Evolutionary conservation across 2,797 vertebrate species (phyloP).

Genomic region (Dermochelys coriacea): DNA sequence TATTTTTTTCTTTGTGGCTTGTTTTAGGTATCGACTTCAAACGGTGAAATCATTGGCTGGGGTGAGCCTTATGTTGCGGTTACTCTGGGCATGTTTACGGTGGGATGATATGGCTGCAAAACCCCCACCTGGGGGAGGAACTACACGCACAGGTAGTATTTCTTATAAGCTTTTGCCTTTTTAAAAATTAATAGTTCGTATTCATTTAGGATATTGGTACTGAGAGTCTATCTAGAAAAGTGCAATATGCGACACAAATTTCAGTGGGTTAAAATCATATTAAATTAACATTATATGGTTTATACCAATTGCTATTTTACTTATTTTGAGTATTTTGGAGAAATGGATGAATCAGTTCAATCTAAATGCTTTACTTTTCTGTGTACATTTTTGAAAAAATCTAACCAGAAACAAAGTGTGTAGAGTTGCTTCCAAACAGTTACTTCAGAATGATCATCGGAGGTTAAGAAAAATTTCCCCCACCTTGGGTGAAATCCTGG

Average conservation of each 20-base stretch:
- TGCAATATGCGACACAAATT: background rate
- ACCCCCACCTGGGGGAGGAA: constrained; percentile 92
- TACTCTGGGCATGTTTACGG: constrained; percentile 94
- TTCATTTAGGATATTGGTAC: background rate
- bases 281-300: background rate
- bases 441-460: background rate
- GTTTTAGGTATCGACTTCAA: constrained; percentile 93
- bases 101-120: constrained; percentile 99
- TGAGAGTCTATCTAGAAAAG: background rate
- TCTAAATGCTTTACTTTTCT: background rate
- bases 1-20: constrained; percentile 28
- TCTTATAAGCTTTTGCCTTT: background rate
- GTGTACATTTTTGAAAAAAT: background rate
- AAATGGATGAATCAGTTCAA: background rate
- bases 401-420: background rate
- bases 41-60: constrained; percentile 95
- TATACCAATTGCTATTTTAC: background rate
- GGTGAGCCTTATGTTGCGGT: constrained; percentile 95
- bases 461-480: background rate
- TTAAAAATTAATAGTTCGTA: background rate
- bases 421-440: background rate
- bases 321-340: background rate
- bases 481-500: background rate
- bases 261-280: background rate
- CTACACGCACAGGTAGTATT: constrained; percentile 92